Percentiles rank a stretch among this genome's conserved stretches.
These are phyloP conservation scores for Malurus leucopterus DNA, from an alignment of 2,797 vertebrate genomes.

Conservation along the genomic window DNA sequence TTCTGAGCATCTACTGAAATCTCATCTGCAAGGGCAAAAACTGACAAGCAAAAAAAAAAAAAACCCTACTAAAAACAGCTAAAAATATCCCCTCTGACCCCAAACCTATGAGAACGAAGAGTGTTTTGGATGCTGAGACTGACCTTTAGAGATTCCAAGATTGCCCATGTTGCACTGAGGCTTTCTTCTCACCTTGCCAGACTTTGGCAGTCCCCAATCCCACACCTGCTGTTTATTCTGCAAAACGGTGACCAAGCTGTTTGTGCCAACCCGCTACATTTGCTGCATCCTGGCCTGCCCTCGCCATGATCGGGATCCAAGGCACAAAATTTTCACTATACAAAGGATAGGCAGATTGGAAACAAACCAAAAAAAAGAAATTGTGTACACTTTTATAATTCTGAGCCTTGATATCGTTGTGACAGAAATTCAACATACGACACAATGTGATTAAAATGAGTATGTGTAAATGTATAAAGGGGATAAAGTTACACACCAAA, in stretches of 20 bases:
- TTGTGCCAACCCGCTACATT: not conserved
- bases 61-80: not conserved
- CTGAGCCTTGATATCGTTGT: not conserved
- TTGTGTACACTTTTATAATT: not conserved
- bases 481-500: not conserved
- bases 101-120: not conserved
- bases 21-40: not conserved
- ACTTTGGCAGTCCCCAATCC: not conserved
- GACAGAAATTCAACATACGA: not conserved
- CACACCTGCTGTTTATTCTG: not conserved
- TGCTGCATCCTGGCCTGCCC: not conserved
- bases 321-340: not conserved
- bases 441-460: not conserved
- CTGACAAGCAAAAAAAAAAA: not conserved
- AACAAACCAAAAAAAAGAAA: not conserved
- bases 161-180: not conserved
- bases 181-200: not conserved
- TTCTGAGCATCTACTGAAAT: not conserved
- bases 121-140: not conserved
- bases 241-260: not conserved
- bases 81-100: not conserved
- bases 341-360: not conserved
- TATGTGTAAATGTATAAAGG: not conserved
- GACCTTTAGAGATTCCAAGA: not conserved
- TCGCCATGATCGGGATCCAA: not conserved